phyloP scores from a whole-genome alignment of 2,797 vertebrate genomes.

The Acridotheres tristis region DNA sequence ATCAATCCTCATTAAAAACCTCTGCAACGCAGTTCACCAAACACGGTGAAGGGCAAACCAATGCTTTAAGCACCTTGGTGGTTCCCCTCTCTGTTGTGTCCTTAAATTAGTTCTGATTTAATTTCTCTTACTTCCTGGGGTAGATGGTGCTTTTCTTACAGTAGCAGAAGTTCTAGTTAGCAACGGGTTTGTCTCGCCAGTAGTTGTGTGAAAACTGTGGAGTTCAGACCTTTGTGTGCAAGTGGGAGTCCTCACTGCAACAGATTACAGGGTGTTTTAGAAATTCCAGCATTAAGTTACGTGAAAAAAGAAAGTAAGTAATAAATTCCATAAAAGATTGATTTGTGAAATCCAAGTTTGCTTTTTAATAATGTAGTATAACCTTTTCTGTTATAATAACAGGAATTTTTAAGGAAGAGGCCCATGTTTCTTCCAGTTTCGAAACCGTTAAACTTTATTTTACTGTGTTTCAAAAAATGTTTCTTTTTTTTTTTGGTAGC shows the following conservation, averaged over 20 bases:
- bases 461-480: background rate
- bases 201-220: background rate
- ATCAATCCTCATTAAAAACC: constrained; percentile 61
- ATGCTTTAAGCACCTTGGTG: background rate
- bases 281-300: background rate
- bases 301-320: background rate
- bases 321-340: background rate
- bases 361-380: background rate
- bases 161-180: background rate
- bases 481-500: background rate
- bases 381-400: background rate
- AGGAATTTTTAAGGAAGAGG: background rate
- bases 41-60: constrained; percentile 29
- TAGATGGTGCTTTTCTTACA: background rate
- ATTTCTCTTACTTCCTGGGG: background rate
- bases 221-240: background rate
- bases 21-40: constrained; percentile 1
- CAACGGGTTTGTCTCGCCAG: background rate
- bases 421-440: background rate
- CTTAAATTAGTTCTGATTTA: background rate
- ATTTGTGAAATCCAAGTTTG: background rate
- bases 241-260: background rate
- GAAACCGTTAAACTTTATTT: background rate
- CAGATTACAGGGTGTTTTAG: background rate
- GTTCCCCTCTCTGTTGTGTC: background rate